Evolutionary conservation across 1,140 invertebrate genomes (phyloP).

Genomic region (Saccostrea cuccullata): DNA sequence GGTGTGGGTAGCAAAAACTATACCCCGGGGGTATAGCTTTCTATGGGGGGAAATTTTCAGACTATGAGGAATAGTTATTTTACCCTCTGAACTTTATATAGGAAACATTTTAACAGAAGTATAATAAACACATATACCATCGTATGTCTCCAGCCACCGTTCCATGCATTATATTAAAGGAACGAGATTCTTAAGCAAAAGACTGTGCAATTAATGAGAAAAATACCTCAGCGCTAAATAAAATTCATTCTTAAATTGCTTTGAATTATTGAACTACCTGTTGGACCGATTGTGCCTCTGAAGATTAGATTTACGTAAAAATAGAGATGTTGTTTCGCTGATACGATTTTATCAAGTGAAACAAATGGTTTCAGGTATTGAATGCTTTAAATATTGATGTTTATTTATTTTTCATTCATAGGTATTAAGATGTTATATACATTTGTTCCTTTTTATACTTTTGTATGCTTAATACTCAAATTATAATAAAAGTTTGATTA

Average conservation of each 20-base stretch:
- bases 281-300: too few species aligned
- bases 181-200: background rate
- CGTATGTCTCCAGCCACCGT: background rate
- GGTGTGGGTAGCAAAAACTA: too few species aligned
- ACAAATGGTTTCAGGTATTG: background rate
- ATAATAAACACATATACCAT: background rate
- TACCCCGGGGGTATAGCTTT: too few species aligned
- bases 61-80: too few species aligned
- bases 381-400: background rate
- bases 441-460: slow-evolving; percentile 26
- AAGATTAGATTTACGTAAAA: too few species aligned
- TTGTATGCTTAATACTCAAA: slow-evolving; percentile 32
- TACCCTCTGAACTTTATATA: too few species aligned
- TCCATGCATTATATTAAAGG: background rate
- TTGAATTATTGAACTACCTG: too few species aligned
- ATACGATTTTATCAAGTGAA: background rate
- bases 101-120: too few species aligned
- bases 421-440: slow-evolving; percentile 28
- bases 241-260: background rate
- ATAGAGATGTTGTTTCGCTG: too few species aligned
- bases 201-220: background rate
- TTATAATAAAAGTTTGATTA: slow-evolving; percentile 14
- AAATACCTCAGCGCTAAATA: background rate
- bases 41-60: too few species aligned
- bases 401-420: slow-evolving; percentile 25